A percentile compares a stretch with the other conserved stretches of the same genome.
Evolutionary conservation across 2,888 invertebrate genomes (phyloP).

Genomic region (Hydroisotoma schaefferi): DNA sequence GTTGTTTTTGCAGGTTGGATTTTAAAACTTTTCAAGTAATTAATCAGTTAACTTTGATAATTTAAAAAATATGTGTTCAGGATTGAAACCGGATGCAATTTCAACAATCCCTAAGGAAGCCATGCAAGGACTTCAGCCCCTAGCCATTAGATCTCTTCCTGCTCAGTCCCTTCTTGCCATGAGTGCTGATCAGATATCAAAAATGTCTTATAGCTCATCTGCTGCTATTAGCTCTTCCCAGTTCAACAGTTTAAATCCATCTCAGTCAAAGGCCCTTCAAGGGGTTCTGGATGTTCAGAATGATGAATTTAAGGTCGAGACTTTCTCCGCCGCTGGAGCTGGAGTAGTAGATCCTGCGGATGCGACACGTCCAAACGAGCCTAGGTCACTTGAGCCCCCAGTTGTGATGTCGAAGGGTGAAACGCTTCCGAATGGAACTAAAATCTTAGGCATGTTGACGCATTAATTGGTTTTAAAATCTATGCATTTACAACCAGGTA

Average conservation of each 20-base stretch:
- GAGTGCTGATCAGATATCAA: constrained; percentile 30
- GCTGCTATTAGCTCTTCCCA: constrained; percentile 24
- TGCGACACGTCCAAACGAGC: not conserved
- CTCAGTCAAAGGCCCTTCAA: constrained; percentile 27
- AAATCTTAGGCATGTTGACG: too few relatives aligned
- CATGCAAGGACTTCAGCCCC: constrained; percentile 41
- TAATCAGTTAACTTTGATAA: not conserved
- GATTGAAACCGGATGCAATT: constrained; percentile 39
- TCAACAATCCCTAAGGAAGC: constrained; percentile 34
- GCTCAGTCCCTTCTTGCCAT: constrained; percentile 24
- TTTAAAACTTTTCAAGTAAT: not conserved
- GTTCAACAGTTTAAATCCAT: constrained; percentile 17
- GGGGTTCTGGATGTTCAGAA: constrained; percentile 21
- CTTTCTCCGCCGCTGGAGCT: not conserved
- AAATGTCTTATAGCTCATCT: constrained; percentile 37
- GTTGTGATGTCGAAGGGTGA: not conserved
- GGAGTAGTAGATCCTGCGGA: not conserved
- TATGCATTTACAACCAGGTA: too few relatives aligned
- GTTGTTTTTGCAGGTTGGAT: constrained; percentile 45
- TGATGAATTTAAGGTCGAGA: constrained; percentile 21
- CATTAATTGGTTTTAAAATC: too few relatives aligned
- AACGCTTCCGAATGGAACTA: not conserved
- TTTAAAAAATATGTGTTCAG: too few relatives aligned
- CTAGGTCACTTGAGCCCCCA: not conserved
- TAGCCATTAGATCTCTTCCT: constrained; percentile 36